Base-by-base conservation (phyloP, 2,113 vertebrate species). In the Apaloderma vittatum region DNA sequence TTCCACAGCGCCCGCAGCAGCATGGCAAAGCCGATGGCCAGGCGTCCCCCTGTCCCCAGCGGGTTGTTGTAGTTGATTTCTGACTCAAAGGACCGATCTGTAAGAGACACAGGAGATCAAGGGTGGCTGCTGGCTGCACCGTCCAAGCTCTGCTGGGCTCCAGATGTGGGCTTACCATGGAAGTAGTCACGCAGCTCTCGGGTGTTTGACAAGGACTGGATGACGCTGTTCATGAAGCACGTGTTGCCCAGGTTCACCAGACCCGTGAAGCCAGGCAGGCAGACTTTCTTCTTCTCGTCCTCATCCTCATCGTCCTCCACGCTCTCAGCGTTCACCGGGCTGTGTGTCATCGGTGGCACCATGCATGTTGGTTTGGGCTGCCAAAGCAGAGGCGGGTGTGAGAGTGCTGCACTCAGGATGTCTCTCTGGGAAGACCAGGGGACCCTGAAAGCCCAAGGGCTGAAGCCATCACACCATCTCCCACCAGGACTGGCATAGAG, bases 171-270 rank as follows among this genome's bases (percentile, higher is more conserved):
- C 98, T 99, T 96, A 99, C 99, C 99, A 4, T 99, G 99, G 93
- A 99, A 99, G 95, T 99, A 99, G 96, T 99, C 99, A 23, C 99
- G 98, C 80, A 99, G 99, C 94, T 99, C 99, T 70, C 99, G 98
- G 21, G 99, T 99, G 97, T 99, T 99, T 36, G 99, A 99, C 76
- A 99, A 97, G 65, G 99, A 99, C 93, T 99, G 99, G 89, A 99
- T 99, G 90, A 99, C 99, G 0, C 99, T 99, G 97, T 99, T 99
- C 99, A 99, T 99, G 97, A 99, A 99, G 97, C 99, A 99, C 48
- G 99, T 99, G 97, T 99, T 99, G 83, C 99, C 99, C 12, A 99
- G 98, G 96, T 99, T 99, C 78, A 99, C 99, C 87, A 99, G 97
- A 43, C 99, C 99, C 0, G 99, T 99, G 97, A 99, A 99, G 36